Evolutionary conservation across 2,113 vertebrate species (phyloP).

Genomic region (Oreochromis aureus): DNA sequence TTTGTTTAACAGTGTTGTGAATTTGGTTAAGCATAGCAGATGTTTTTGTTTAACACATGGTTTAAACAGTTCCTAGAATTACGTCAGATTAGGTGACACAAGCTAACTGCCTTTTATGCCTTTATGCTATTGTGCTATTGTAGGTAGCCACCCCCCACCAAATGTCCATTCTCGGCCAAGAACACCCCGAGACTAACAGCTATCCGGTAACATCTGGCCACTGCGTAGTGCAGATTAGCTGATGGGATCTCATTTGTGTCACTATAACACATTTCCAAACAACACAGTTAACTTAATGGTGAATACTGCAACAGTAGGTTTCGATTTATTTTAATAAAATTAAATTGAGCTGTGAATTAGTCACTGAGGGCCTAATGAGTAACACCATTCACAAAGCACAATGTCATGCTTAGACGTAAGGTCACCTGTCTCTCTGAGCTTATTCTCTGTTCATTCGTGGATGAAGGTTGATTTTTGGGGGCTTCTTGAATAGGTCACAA

Average conservation of each 20-base stretch:
- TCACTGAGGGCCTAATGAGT: background rate
- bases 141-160: background rate
- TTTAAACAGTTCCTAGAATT: background rate
- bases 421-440: background rate
- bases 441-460: background rate
- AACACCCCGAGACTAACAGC: background rate
- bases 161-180: background rate
- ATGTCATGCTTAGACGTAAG: background rate
- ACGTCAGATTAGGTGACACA: background rate
- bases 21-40: background rate
- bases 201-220: background rate
- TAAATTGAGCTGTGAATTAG: constrained; percentile 8
- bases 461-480: constrained; percentile 22
- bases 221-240: background rate
- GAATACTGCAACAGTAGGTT: background rate
- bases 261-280: background rate
- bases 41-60: background rate
- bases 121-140: background rate
- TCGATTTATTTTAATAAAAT: background rate
- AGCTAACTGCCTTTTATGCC: background rate
- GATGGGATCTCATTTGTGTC: background rate
- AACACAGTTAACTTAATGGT: background rate
- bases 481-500: constrained; percentile 24
- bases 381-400: constrained; percentile 1
- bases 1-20: background rate